Conservation (phyloP, 2,888 invertebrate genomes). For the Peribatodes rhomboidaria region DNA sequence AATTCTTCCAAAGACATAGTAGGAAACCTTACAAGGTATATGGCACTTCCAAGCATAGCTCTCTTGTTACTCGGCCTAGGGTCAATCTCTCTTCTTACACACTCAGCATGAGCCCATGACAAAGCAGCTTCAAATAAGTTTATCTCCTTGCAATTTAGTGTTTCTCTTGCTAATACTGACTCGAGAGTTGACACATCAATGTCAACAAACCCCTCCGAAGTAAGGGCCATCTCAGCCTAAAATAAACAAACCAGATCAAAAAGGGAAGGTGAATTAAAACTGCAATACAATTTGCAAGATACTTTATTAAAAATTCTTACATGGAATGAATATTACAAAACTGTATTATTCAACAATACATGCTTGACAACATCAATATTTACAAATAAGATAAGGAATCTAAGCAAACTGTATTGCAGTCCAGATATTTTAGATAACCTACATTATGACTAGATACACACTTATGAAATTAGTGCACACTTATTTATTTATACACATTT, state of each 20-base stretch:
- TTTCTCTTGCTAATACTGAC: conserved; percentile 96
- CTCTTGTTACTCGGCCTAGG: conserved; percentile 93
- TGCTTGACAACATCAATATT: conserved; percentile 67
- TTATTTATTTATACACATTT: conserved; percentile 38
- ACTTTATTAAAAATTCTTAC: conserved; percentile 74
- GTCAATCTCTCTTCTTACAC: conserved; percentile 93
- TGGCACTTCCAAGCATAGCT: conserved; percentile 90
- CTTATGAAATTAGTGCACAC: conserved; percentile 32
- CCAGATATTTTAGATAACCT: conserved; percentile 54
- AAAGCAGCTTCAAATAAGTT: conserved; percentile 96
- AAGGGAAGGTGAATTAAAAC: conserved; percentile 77
- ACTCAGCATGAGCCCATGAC: conserved; percentile 97
- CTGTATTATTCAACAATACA: conserved; percentile 65
- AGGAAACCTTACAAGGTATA: conserved; percentile 96
- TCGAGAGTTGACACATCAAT: conserved; percentile 97
- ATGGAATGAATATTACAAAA: conserved; percentile 68
- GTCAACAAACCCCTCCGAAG: conserved; percentile 98
- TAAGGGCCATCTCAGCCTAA: conserved; percentile 98
- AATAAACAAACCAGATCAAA: conserved; percentile 63
- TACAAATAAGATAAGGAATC: conserved; percentile 50
- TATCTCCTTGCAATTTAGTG: conserved; percentile 97
- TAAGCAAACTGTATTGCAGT: conserved; percentile 84
- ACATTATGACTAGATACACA: conserved; percentile 64
- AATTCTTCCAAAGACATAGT: conserved; percentile 97
- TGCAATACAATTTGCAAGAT: conserved; percentile 85